A percentile compares a stretch with the other conserved stretches of the same genome.
Conservation (phyloP, 2,797 vertebrate species). For the Calcarius lapponicus region DNA sequence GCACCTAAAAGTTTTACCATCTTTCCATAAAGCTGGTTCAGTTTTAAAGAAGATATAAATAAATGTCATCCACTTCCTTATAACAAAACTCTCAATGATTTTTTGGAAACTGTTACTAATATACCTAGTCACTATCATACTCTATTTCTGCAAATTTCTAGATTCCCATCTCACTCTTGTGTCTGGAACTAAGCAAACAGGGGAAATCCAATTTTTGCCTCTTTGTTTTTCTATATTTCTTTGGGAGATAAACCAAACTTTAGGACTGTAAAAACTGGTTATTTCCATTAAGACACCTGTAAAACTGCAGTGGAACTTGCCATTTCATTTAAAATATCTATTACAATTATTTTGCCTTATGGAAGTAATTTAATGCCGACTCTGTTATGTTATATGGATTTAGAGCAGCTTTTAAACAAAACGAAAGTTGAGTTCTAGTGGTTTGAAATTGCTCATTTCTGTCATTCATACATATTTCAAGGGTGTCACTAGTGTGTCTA, state of each 20-base stretch:
- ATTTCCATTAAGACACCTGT: background rate
- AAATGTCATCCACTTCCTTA: background rate
- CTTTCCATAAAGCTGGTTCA: background rate
- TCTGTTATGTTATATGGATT: background rate
- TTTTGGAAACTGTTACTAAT: background rate
- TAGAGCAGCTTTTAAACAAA: background rate
- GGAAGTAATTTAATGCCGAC: background rate
- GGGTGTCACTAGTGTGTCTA: background rate
- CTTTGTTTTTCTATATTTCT: background rate
- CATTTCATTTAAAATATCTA: background rate
- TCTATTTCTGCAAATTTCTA: background rate
- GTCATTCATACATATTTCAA: background rate
- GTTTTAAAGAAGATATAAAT: background rate
- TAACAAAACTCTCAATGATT: rapidly evolving
- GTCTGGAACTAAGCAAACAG: background rate
- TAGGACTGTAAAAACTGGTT: background rate
- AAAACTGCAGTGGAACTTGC: rapidly evolving
- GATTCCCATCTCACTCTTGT: background rate
- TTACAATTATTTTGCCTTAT: background rate
- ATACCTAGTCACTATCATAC: background rate
- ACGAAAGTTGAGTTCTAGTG: background rate
- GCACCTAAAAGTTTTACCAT: background rate
- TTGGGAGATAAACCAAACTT: background rate
- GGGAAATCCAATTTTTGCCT: background rate
- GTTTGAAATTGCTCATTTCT: background rate